Percentiles rank a stretch among this genome's conserved stretches.
These are phyloP conservation scores for Pammene fasciana DNA, from an alignment of 2,888 invertebrate species.

Conservation along the genomic window DNA sequence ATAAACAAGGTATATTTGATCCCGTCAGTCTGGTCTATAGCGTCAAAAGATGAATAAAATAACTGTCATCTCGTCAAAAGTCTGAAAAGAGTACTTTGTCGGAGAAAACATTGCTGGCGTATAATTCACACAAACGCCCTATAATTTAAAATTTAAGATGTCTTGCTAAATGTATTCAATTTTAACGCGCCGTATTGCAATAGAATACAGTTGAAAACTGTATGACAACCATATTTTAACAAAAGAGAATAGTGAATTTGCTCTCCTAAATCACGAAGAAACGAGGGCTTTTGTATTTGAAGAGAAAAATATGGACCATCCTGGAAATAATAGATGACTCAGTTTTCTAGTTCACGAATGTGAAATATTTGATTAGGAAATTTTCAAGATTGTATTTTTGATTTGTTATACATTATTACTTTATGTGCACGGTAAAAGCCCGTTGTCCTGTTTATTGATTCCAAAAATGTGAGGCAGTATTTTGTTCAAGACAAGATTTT, in stretches of 20 bases:
- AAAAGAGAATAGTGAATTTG: conserved; percentile 44
- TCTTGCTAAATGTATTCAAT: conserved; percentile 6
- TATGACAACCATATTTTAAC: neutral
- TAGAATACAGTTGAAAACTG: conserved; percentile 6
- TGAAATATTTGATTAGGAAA: conserved; percentile 9
- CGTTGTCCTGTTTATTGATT: too few relatives aligned
- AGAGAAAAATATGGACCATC: conserved; percentile 24
- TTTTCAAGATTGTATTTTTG: too few relatives aligned
- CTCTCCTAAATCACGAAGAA: conserved; percentile 60
- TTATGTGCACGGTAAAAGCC: too few relatives aligned
- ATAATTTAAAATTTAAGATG: conserved; percentile 35
- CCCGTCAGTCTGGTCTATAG: conserved; percentile 22
- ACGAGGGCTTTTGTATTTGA: conserved; percentile 50
- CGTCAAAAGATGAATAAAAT: conserved; percentile 42
- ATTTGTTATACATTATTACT: too few relatives aligned
- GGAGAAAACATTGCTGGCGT: conserved; percentile 27
- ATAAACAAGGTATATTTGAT: conserved; percentile 32
- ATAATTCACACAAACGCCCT: conserved; percentile 37
- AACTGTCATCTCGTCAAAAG: conserved; percentile 55
- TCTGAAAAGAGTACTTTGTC: conserved; percentile 40
- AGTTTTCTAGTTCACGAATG: conserved; percentile 17
- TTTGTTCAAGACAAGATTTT: too few relatives aligned
- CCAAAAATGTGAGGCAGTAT: too few relatives aligned
- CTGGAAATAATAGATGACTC: conserved; percentile 14
- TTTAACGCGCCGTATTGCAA: conserved; percentile 4